phyloP scores from a whole-genome alignment of 2,113 vertebrate species.

The Ciconia boyciana region DNA sequence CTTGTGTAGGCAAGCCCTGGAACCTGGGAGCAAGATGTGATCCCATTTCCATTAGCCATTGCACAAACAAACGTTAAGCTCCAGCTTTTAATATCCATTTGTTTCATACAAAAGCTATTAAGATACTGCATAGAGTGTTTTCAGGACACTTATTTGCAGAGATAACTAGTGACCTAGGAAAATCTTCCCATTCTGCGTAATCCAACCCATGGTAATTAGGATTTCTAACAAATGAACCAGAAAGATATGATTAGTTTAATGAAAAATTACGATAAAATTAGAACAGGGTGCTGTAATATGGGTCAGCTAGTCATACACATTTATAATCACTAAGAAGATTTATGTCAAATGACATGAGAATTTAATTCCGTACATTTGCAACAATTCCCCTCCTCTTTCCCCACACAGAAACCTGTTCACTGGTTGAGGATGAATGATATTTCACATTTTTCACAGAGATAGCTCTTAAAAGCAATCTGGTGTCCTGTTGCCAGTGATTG shows the following conservation, averaged over 20 bases:
- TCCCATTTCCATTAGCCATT: background rate
- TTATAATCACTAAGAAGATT: slow-evolving; percentile 31
- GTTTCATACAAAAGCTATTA: background rate
- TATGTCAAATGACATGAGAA: background rate
- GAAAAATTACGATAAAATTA: background rate
- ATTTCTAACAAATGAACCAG: background rate
- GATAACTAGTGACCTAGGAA: background rate
- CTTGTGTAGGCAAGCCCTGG: background rate
- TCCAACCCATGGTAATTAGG: background rate
- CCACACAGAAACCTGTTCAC: background rate
- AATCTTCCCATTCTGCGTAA: background rate
- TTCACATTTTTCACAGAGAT: background rate
- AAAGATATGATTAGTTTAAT: background rate
- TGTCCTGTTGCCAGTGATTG: background rate
- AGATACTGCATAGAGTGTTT: background rate
- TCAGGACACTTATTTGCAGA: background rate
- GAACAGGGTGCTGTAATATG: background rate
- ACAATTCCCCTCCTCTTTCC: background rate
- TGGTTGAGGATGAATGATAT: fast-evolving
- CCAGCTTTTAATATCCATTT: background rate
- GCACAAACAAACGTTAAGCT: background rate
- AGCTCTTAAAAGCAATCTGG: background rate
- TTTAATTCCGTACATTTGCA: background rate
- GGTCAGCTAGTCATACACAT: background rate
- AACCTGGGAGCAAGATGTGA: background rate